These are phyloP conservation scores for Psophia crepitans DNA, from an alignment of 2,113 vertebrate species.

Conservation along the genomic window DNA sequence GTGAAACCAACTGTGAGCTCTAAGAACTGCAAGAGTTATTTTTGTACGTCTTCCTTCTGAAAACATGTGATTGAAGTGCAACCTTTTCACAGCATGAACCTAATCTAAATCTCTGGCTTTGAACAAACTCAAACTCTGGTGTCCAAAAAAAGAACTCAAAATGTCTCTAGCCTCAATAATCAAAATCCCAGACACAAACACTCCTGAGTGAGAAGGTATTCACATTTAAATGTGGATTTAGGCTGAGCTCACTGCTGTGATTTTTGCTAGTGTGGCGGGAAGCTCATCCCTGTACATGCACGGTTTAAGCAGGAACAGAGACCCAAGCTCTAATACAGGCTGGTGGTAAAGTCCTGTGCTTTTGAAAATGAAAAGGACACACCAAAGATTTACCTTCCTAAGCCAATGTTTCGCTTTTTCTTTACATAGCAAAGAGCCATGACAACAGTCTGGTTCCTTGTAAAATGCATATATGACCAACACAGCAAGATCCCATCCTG, in stretches of 20 bases:
- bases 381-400: not conserved
- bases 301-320: slow-evolving; percentile 27
- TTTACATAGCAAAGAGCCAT: not conserved
- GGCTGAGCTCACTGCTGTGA: not conserved
- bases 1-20: not conserved
- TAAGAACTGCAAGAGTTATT: not conserved
- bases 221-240: not conserved
- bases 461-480: not conserved
- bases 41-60: not conserved
- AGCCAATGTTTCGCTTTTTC: not conserved
- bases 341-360: not conserved
- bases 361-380: slow-evolving; percentile 35
- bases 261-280: not conserved
- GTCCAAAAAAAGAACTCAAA: not conserved
- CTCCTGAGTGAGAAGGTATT: not conserved
- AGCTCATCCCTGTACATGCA: not conserved
- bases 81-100: not conserved
- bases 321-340: not conserved
- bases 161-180: not conserved
- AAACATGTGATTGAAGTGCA: not conserved
- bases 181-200: not conserved
- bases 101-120: not conserved
- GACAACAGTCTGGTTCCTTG: not conserved
- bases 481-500: not conserved
- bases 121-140: not conserved